Evolutionary conservation across 2,113 vertebrate species (phyloP).

Genomic region (Rattus norvegicus): GRCr8 NC_086025.1:24892501-24893000

Average conservation of each 20-base stretch:
- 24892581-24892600: not conserved
- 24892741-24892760: not conserved
- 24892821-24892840: too few species aligned
- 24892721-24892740: not conserved
- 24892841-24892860: not conserved
- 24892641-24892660: not conserved
- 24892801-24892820: too few species aligned
- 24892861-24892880: not conserved
- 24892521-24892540: not conserved
- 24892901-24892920: not conserved
- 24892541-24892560: not conserved
- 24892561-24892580: not conserved
- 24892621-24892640: not conserved
- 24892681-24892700: not conserved
- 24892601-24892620: not conserved
- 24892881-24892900: not conserved
- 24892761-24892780: not conserved
- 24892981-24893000: not conserved
- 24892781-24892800: too few species aligned
- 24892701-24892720: not conserved
- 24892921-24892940: not conserved
- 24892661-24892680: not conserved
- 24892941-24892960: not conserved
- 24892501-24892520: not conserved
- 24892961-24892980: not conserved